Conservation (phyloP, 2,888 invertebrate species). For the Drosophila paranaensis region DNA sequence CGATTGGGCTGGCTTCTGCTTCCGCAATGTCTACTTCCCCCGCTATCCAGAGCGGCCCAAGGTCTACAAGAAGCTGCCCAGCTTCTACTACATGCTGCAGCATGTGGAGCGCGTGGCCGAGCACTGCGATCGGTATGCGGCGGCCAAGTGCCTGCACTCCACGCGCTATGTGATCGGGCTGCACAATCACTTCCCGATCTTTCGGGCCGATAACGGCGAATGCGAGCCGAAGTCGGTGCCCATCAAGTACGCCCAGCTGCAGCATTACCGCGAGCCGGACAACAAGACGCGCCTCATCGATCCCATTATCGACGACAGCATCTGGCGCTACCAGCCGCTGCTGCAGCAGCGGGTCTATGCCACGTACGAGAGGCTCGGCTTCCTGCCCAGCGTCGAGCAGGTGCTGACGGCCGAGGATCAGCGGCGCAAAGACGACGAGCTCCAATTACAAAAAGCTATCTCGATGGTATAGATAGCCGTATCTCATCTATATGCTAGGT, state of each 20-base stretch:
- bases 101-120: constrained; percentile 94
- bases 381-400: constrained; percentile 76
- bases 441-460: constrained; percentile 40
- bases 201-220: constrained; percentile 89
- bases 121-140: constrained; percentile 95
- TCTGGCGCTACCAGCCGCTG: constrained; percentile 93
- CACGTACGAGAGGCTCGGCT: constrained; percentile 87
- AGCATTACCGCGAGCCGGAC: constrained; percentile 95
- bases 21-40: constrained; percentile 95
- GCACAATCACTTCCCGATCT: constrained; percentile 96
- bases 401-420: constrained; percentile 20
- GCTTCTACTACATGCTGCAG: constrained; percentile 95
- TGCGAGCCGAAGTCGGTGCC: constrained; percentile 93
- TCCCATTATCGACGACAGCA: constrained; percentile 91
- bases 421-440: constrained; percentile 40
- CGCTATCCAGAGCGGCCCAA: constrained; percentile 91
- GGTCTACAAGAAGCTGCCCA: constrained; percentile 91
- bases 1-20: constrained; percentile 88
- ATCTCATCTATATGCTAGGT: not conserved
- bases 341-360: constrained; percentile 86
- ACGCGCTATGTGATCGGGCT: constrained; percentile 93
- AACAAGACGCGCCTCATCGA: constrained; percentile 92
- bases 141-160: constrained; percentile 96
- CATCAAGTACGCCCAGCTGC: constrained; percentile 92
- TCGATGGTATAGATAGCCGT: constrained; percentile 6